Conservation (phyloP, 2,113 vertebrate genomes). For the Rhabdomys dilectus region DNA sequence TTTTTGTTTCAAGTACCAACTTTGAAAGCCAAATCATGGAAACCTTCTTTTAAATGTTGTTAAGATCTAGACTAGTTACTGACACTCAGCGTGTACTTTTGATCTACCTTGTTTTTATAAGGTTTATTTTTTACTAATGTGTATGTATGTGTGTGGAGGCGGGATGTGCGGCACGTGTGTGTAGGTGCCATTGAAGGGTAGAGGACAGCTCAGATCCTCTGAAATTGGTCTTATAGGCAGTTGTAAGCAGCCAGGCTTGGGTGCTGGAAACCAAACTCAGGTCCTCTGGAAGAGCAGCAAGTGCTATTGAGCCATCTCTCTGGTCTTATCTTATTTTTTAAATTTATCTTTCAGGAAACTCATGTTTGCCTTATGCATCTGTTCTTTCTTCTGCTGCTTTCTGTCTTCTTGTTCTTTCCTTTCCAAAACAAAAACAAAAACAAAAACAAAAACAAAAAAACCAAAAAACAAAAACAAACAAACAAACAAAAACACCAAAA, state of each 20-base stretch:
- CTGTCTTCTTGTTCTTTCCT: background rate
- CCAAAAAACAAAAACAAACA: background rate
- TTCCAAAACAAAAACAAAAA: background rate
- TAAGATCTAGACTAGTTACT: background rate
- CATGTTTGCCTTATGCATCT: background rate
- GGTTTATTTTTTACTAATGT: background rate
- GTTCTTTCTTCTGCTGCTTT: background rate
- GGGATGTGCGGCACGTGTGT: background rate
- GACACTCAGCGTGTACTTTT: background rate
- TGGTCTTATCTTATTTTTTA: background rate
- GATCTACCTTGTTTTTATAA: background rate
- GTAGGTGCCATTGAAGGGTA: background rate
- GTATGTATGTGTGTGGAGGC: no score
- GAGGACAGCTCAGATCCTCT: background rate
- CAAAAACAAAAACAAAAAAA: no score
- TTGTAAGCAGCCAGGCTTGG: background rate
- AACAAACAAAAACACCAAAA: no score
- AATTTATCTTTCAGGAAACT: background rate
- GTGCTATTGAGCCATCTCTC: background rate
- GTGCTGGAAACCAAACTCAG: background rate
- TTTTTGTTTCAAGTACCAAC: background rate
- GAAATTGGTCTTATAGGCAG: background rate
- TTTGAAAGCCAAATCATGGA: constrained; percentile 1
- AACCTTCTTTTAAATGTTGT: background rate
- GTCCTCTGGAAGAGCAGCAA: background rate